phyloP scores from a whole-genome alignment of 2,113 vertebrate species.

The Struthidea cinerea region DNA sequence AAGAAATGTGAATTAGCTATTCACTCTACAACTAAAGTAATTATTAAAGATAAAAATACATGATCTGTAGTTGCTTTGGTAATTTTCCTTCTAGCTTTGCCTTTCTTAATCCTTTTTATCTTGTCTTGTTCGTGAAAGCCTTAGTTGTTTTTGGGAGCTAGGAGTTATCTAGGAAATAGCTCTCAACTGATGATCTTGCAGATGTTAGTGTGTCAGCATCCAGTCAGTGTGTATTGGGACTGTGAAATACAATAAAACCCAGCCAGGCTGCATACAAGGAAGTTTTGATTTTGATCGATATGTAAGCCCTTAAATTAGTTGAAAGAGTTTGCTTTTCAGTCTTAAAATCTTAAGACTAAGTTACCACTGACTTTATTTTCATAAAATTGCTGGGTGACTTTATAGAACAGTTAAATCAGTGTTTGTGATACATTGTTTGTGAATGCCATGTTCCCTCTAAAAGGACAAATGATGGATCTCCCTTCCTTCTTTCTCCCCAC shows the following conservation, averaged over 20 bases:
- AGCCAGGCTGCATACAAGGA: not conserved
- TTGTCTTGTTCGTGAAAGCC: not conserved
- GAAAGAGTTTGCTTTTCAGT: not conserved
- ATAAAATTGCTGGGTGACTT: not conserved
- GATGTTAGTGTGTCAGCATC: not conserved
- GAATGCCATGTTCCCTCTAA: not conserved
- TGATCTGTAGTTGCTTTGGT: not conserved
- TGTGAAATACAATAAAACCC: not conserved
- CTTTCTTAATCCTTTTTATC: not conserved
- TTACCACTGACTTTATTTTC: not conserved
- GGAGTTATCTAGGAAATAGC: not conserved
- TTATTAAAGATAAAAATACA: not conserved
- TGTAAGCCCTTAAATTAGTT: not conserved
- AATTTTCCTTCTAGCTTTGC: not conserved
- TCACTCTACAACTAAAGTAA: not conserved
- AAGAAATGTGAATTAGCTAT: not conserved
- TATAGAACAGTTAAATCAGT: not conserved
- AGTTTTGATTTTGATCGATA: not conserved
- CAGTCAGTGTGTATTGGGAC: not conserved
- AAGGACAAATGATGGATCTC: not conserved
- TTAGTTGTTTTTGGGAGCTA: not conserved
- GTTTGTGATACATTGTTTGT: not conserved
- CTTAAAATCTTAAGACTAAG: not conserved
- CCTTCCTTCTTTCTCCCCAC: not conserved
- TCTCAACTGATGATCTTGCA: not conserved